These are phyloP conservation scores for Sakesphorus luctuosus DNA, from an alignment of 2,113 vertebrate species.

Conservation along the genomic window DNA sequence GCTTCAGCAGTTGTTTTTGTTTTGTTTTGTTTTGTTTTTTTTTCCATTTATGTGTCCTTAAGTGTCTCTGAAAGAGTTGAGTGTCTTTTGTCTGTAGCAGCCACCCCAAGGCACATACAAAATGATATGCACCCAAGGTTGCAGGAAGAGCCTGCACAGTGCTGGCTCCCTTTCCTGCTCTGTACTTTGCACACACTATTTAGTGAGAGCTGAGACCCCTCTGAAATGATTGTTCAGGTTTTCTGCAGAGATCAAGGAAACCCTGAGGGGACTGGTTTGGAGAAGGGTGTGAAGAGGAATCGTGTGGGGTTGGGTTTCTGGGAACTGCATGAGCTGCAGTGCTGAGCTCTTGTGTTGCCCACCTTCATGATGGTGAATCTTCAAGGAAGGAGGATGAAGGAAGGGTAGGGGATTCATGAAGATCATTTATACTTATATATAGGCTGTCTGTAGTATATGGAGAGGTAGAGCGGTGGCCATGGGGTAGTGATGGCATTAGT, in stretches of 20 bases:
- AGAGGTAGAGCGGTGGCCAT: not conserved
- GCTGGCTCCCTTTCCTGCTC: not conserved
- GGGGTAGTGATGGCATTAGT: not conserved
- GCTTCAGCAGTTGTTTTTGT: not conserved
- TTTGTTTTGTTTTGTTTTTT: not conserved
- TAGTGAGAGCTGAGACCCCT: not conserved
- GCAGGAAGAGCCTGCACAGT: not conserved
- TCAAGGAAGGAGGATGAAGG: not conserved
- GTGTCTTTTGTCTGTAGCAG: not conserved
- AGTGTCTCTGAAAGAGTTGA: not conserved
- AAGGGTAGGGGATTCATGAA: not conserved
- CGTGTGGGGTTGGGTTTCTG: not conserved
- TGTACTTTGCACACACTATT: not conserved
- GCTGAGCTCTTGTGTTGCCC: not conserved
- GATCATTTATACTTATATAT: not conserved
- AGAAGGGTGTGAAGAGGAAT: not conserved
- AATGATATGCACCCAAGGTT: not conserved
- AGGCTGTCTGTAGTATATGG: not conserved
- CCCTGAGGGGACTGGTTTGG: not conserved
- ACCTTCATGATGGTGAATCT: not conserved
- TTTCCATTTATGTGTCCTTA: not conserved
- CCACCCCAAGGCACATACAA: not conserved
- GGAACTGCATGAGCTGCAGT: not conserved
- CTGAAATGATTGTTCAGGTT: not conserved
- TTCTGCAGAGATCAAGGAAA: not conserved